These are phyloP conservation scores for Tautogolabrus adspersus DNA, from an alignment of 2,113 vertebrate species.

Conservation along the genomic window DNA sequence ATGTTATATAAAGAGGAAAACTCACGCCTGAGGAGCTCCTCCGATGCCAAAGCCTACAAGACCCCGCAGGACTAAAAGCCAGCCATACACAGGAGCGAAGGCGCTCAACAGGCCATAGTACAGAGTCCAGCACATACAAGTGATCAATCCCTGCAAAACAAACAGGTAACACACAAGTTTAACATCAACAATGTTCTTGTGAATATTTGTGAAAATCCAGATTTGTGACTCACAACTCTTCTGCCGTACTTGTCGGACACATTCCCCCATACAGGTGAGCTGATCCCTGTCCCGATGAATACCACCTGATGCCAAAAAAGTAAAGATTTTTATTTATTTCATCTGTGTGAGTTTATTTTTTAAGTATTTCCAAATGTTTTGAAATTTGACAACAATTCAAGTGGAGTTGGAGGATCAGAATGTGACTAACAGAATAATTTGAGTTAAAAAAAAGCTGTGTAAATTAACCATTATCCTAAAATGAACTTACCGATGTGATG, in stretches of 20 bases:
- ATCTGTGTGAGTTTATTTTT: background rate
- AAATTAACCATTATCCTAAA: too few species aligned
- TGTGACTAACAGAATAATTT: too few species aligned
- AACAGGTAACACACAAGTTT: background rate
- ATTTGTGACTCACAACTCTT: slow-evolving; percentile 88
- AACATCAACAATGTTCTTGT: background rate
- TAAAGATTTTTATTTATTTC: too few species aligned
- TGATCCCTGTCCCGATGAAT: slow-evolving; percentile 94
- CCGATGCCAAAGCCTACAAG: slow-evolving; percentile 92
- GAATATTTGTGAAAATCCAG: background rate
- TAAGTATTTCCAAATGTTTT: background rate
- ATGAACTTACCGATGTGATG: slow-evolving; percentile 91
- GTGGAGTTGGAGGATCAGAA: too few species aligned
- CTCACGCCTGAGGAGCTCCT: slow-evolving; percentile 92
- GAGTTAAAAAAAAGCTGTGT: too few species aligned
- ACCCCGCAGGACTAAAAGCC: slow-evolving; percentile 90
- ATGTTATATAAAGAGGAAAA: slow-evolving; percentile 66
- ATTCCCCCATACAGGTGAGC: slow-evolving; percentile 93
- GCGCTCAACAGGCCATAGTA: slow-evolving; percentile 91
- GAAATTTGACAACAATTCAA: background rate
- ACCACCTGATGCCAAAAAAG: slow-evolving; percentile 84
- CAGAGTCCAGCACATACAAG: slow-evolving; percentile 89
- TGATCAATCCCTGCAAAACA: slow-evolving; percentile 82
- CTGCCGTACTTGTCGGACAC: slow-evolving; percentile 93
- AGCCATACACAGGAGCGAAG: slow-evolving; percentile 89